These are phyloP conservation scores for Hipposideros armiger DNA, from an alignment of 2,113 vertebrate genomes.

Conservation along the genomic window DNA sequence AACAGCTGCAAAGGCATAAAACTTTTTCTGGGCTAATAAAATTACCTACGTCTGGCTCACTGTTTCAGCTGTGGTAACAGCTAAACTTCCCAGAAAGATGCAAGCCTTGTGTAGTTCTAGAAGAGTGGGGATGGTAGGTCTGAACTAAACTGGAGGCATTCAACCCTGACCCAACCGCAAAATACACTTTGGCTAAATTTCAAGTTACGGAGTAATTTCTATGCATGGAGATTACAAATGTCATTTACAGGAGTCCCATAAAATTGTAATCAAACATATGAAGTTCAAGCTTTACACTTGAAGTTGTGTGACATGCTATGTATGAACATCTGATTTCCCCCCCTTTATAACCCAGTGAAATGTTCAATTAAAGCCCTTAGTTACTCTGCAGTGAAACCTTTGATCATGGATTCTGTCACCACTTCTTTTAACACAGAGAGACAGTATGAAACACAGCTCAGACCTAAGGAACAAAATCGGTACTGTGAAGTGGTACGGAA, in stretches of 20 bases:
- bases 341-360: neutral
- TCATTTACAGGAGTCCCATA: conserved; percentile 34
- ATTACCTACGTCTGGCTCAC: conserved; percentile 60
- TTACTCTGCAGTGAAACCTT: conserved; percentile 44
- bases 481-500: neutral
- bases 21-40: conserved; percentile 72
- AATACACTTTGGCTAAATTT: neutral
- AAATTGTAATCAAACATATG: conserved; percentile 15
- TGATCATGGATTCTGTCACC: conserved; percentile 58
- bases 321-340: neutral
- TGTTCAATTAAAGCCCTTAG: conserved; percentile 40
- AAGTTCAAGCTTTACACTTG: conserved; percentile 49
- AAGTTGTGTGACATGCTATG: neutral
- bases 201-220: conserved; percentile 31
- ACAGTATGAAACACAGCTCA: neutral
- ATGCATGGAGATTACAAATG: neutral
- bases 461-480: conserved; percentile 7
- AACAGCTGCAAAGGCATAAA: conserved; percentile 68
- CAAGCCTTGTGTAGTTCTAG: neutral
- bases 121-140: neutral
- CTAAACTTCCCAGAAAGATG: conserved; percentile 51
- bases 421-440: conserved; percentile 36
- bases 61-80: conserved; percentile 38
- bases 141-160: neutral
- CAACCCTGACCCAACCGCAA: neutral